Evolutionary conservation across 2,113 vertebrate species (phyloP).

Genomic region (Triplophysa rosa): DNA sequence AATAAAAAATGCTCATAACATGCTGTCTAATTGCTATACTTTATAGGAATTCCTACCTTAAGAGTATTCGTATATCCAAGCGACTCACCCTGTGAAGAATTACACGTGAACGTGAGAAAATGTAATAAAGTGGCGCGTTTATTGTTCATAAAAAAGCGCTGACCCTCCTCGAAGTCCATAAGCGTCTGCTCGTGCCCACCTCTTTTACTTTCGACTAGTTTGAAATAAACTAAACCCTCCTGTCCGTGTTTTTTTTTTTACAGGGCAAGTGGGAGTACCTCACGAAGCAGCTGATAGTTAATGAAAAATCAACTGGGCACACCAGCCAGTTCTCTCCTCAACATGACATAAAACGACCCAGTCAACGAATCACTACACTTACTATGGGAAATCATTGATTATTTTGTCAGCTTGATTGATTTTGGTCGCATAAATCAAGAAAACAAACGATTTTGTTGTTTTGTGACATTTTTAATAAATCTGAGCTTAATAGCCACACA

Average conservation of each 20-base stretch:
- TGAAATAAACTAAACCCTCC: conserved; percentile 1
- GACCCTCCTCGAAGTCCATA: neutral
- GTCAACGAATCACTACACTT: neutral
- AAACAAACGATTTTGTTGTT: no score
- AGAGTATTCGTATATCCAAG: neutral
- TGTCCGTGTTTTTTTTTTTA: conserved; percentile 19
- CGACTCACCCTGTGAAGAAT: conserved; percentile 1
- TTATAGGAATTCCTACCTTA: conserved; percentile 3
- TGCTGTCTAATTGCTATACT: neutral
- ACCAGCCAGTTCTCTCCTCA: neutral
- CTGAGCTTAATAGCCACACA: no score
- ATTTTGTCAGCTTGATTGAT: conserved; percentile 19
- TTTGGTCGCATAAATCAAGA: neutral
- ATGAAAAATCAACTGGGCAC: conserved; percentile 45
- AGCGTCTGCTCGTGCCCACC: conserved; percentile 11
- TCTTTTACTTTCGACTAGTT: conserved; percentile 11
- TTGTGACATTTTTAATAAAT: no score
- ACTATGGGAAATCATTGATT: neutral
- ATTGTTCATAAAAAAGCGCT: neutral
- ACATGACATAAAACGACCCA: neutral
- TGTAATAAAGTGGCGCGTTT: neutral
- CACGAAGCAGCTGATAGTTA: conserved; percentile 8
- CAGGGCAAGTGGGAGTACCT: conserved; percentile 28
- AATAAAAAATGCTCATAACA: neutral
- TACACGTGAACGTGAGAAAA: neutral